Evolutionary conservation across 2,797 vertebrate species (phyloP), one percentile per base, ranked within the genome.

Genomic region (Erethizon dorsatum): DNA sequence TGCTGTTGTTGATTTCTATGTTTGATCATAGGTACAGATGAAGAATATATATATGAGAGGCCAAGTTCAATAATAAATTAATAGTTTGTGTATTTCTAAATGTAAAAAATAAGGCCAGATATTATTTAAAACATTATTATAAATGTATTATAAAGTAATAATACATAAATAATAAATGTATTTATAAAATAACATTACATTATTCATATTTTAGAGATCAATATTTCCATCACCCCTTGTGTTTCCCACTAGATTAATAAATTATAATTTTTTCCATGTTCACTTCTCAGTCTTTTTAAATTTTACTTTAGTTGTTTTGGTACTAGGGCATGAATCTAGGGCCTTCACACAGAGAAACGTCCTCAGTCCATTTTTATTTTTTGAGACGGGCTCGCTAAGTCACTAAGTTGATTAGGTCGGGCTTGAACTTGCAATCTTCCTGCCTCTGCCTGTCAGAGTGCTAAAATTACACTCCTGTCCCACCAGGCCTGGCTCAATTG

Each of bases 81-180:
- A 75, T 79, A 71, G 47, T 65, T 83, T 47, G 88, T 0, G 14
- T 87, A 65, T 88, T 94, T 88, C 26, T 91, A 90, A 85, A 78
- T 86, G 26, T 91, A 90, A 92, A 91, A 94, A 69, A 28, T 33
- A 87, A 94, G 63, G 54, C 17, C 63, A 91, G 67, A 73, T 54
- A 77, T 91, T 86, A 78, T 84, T 94, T 87, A 83, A 83, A 93
- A 26, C 56, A 57, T 65, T 65, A 85, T 83, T 67, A 86, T 80
- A 83, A 75, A 31, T 59, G 50, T 73, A 77, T 65, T 92, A 67
- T 87, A 57, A 85, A 95, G 63, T 71, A 67, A 77, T 45, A 41
- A 41, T 41, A 41, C 37, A 41, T 41, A 41, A 41, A 41, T 41
- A 41, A 86, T 80, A 83, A 75, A 31, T 59, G 50, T 73, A 77